Conservation (phyloP, 1,140 invertebrate genomes). For the Galleria mellonella region DNA sequence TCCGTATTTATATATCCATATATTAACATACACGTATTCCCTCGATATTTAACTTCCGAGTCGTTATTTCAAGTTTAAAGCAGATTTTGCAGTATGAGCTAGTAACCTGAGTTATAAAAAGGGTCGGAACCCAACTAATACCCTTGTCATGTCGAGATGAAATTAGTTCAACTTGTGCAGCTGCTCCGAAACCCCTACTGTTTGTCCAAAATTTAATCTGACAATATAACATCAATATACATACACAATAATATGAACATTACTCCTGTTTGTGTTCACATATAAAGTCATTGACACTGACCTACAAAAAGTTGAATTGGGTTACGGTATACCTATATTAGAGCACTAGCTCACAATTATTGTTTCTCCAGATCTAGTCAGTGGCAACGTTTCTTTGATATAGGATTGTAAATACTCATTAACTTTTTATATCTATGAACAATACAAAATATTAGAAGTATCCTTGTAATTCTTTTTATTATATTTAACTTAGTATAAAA, state of each 20-base stretch:
- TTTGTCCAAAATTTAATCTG: slow-evolving; percentile 61
- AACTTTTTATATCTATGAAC: no score
- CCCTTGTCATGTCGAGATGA: slow-evolving; percentile 67
- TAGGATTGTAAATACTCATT: no score
- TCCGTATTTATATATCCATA: no score
- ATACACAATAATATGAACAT: slow-evolving; percentile 9
- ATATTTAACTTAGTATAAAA: no score
- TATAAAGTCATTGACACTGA: slow-evolving; percentile 3
- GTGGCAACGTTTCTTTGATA: no score
- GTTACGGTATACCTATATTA: no score
- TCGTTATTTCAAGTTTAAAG: slow-evolving; percentile 3
- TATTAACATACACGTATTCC: slow-evolving; percentile 3
- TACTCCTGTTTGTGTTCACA: slow-evolving; percentile 7
- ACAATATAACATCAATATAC: slow-evolving; percentile 46
- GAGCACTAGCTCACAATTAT: no score
- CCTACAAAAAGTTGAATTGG: slow-evolving; percentile 2
- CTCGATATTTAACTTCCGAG: no score
- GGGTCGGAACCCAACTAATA: slow-evolving; percentile 63
- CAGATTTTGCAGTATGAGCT: slow-evolving; percentile 24
- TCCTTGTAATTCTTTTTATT: no score
- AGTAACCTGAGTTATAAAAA: slow-evolving; percentile 62
- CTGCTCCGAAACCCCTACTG: slow-evolving; percentile 46
- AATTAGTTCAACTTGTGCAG: slow-evolving; percentile 65
- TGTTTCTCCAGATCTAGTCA: no score
- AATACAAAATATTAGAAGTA: no score